Evolutionary conservation across 1,140 invertebrate species (phyloP).

Genomic region (Eriocheir sinensis): DNA sequence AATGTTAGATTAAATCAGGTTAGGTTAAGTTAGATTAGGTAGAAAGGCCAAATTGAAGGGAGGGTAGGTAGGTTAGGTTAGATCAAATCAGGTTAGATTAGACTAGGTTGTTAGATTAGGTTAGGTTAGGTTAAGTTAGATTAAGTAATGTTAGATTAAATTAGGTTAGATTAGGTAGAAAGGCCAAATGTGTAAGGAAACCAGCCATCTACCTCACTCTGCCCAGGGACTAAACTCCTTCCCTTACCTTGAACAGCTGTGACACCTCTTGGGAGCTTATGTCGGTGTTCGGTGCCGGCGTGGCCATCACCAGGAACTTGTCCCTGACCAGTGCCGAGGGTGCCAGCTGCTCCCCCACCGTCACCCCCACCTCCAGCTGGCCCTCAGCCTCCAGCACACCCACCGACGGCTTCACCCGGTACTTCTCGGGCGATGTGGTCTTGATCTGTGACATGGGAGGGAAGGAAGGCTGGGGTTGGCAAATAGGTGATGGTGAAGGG

Average conservation of each 20-base stretch:
- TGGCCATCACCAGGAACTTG: conserved; percentile 87
- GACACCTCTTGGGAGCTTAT: conserved; percentile 72
- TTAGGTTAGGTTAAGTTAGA: neutral
- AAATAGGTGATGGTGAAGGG: neutral
- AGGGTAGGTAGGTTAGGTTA: neutral
- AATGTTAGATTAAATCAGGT: neutral
- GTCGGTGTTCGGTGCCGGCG: conserved; percentile 39
- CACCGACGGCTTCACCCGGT: conserved; percentile 92
- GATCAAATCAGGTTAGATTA: neutral
- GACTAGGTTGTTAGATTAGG: neutral
- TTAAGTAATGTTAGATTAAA: too few species aligned
- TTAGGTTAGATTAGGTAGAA: neutral
- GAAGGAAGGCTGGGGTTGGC: neutral
- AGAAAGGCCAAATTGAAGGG: neutral
- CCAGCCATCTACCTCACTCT: neutral
- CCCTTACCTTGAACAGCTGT: conserved; percentile 75
- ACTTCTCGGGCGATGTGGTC: conserved; percentile 93
- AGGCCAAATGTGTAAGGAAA: neutral
- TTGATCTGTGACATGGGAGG: conserved; percentile 88
- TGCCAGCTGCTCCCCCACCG: conserved; percentile 84
- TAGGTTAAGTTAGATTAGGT: neutral
- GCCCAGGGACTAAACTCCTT: neutral
- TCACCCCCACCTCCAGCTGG: conserved; percentile 81
- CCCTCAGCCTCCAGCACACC: conserved; percentile 87
- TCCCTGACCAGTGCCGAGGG: conserved; percentile 84